Base-by-base conservation (phyloP, 2,113 vertebrate species). In the Ceuthmochares aereus region DNA sequence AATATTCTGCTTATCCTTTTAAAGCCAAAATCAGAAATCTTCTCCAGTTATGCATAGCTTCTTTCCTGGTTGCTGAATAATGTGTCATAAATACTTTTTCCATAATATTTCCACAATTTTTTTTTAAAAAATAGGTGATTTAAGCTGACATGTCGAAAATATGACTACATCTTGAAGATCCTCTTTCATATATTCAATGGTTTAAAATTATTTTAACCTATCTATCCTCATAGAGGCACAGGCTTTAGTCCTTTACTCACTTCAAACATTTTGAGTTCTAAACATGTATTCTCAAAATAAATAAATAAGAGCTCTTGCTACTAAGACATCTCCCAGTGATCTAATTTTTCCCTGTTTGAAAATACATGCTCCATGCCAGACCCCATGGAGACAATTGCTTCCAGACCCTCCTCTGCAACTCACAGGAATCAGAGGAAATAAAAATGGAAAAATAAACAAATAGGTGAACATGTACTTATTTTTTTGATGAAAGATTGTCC, bases 291-390 rank as follows among this genome's bases (percentile, higher is more conserved):
- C 78, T 96, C 34, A 90, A 94, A 96, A 95, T 82, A 95, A 96
- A 90, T 87, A 90, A 88, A 23, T 11, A 83, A 69, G 59, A 73
- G 54, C 34, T 90, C 85, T 86, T 90, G 64, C 66, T 96, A 74
- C 45, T 88, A 92, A 94, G 91, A 87, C 25, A 17, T 54, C 17
- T 82, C 58, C 54, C 70, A 73, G 54, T 73, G 85, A 91, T 93
- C 72, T 96, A 84, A 96, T 95, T 96, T 96, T 66, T 96, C 59
- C 86, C 30, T 94, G 90, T 93, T 92, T 94, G 86, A 92, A 97
- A 96, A 67, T 12, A 32, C 6, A 21, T 16, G 32, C 92, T 94
- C 73, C 78, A 64, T 77, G 84, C 75, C 83, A 96, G 86, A 92
- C 75, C 94, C 66, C 80, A 94, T 87, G 77, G 92, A 97, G 91